Evolutionary conservation across 2,888 invertebrate genomes (phyloP), one percentile per base, ranked within the genome.

Genomic region (Trimorus sp.): DNA sequence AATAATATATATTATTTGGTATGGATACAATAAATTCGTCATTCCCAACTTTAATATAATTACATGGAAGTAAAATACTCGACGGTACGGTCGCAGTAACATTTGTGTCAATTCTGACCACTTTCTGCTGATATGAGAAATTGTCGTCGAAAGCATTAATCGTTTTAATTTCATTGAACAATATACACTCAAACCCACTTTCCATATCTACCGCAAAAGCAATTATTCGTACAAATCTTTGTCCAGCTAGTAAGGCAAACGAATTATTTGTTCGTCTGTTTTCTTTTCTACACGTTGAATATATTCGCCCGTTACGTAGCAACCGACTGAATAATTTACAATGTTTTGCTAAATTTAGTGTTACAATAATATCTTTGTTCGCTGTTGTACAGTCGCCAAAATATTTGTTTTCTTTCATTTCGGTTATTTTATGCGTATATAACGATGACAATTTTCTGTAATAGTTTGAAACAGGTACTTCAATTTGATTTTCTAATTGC

Each of bases 191-290:
- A 59, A 15, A 59, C 9, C 65, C 37, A 56, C 6, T 58, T 11
- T 9, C 11, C 36, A 9, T n/a, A 45, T 60, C 79, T 36, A 40
- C 37, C 14, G 74, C 45, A 53, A 79, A 49, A 37, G 15, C 36
- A 42, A 69, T 6, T 15, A 74, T 15, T 4, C n/a, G 11, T 11
- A 59, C 63, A 45, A 65, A 65, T n/a, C 2, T 8, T 9, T 42
- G 40, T 38, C 45, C 45, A 40, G 36, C 40, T 74, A 65, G 65
- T 65, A 56, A n/a, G 2, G 74, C 74, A 14, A 49, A 74, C 7
- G 58, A 65, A 49, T 74, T 74, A 40, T 74, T 48, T 8, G 74
- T 63, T 65, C 65, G 14, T n/a, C 40, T 58, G 36, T 74, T 65
- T 14, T 7, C 36, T 58, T 56, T 58, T 54, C 9, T 14, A n/a